Percentiles rank a stretch among this genome's conserved stretches.
Evolutionary conservation across 1,140 invertebrate species (phyloP).

Genomic region (Dendrolimus punctatus): DNA sequence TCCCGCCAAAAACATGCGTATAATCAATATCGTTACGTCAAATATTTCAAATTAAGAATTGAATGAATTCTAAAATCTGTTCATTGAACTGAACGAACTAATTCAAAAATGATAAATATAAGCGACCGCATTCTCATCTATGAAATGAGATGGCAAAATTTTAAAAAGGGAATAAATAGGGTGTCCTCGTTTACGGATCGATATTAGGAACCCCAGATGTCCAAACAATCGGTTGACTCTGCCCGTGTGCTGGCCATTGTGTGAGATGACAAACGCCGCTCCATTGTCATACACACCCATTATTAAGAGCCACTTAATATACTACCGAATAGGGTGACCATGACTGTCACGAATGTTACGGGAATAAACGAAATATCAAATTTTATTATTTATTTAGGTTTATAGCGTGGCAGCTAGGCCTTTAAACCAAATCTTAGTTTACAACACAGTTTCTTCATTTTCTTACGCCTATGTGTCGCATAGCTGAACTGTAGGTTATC

Average conservation of each 20-base stretch:
- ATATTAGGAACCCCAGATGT: constrained; percentile 52
- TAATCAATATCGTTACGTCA: too few species aligned
- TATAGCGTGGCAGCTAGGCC: too few species aligned
- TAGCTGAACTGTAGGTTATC: too few species aligned
- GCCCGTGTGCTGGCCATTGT: constrained; percentile 23
- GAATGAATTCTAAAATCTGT: too few species aligned
- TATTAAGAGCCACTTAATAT: constrained; percentile 50
- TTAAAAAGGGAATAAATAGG: constrained; percentile 21
- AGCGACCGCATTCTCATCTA: constrained; percentile 16
- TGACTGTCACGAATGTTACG: background rate
- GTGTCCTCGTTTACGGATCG: constrained; percentile 19
- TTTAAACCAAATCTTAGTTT: too few species aligned
- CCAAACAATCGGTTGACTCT: constrained; percentile 41
- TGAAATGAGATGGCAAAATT: constrained; percentile 22
- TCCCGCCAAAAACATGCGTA: too few species aligned
- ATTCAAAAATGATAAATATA: constrained; percentile 14
- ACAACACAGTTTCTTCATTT: too few species aligned
- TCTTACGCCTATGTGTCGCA: too few species aligned
- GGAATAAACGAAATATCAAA: background rate
- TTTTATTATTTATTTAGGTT: too few species aligned
- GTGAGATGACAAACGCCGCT: constrained; percentile 31
- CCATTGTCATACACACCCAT: constrained; percentile 40
- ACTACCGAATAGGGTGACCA: constrained; percentile 33
- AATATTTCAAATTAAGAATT: too few species aligned
- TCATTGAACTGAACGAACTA: constrained; percentile 7